phyloP scores from a whole-genome alignment of 2,113 vertebrate genomes.

The Apodemus sylvaticus region DNA sequence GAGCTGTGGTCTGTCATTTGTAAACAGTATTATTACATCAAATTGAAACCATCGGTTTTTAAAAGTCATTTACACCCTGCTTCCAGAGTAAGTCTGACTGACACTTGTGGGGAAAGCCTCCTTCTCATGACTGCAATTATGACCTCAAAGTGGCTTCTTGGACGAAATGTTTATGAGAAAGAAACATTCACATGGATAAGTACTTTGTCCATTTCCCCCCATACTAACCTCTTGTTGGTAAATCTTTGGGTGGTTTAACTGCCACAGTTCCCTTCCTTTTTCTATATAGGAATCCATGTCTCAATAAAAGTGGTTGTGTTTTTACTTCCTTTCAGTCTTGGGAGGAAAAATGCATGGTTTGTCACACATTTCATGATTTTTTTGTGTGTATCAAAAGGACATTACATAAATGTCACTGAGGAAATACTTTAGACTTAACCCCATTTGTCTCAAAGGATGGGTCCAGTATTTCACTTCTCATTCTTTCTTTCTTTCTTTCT shows the following conservation, averaged over 20 bases:
- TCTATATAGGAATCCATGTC: not conserved
- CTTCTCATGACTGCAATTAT: not conserved
- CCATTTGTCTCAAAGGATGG: not conserved
- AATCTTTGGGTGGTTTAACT: not conserved
- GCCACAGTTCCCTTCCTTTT: not conserved
- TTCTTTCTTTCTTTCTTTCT: too few relatives aligned
- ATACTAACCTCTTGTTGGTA: not conserved
- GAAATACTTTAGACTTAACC: not conserved
- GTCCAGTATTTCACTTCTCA: not conserved
- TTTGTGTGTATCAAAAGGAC: not conserved
- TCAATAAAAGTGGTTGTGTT: not conserved
- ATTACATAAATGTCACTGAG: not conserved
- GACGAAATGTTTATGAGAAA: not conserved
- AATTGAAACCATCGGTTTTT: slow-evolving; percentile 18
- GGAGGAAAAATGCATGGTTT: not conserved
- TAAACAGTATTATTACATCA: slow-evolving; percentile 8
- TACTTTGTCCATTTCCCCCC: not conserved
- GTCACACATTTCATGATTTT: not conserved
- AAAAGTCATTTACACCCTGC: not conserved
- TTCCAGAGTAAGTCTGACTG: slow-evolving; percentile 33
- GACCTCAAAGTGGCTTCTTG: not conserved
- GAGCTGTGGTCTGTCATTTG: slow-evolving; percentile 31
- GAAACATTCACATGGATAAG: not conserved
- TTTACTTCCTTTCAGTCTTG: slow-evolving; percentile 16
- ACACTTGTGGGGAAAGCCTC: not conserved